These are phyloP conservation scores for Icerya purchasi DNA, from an alignment of 2,888 invertebrate genomes.

Conservation along the genomic window DNA sequence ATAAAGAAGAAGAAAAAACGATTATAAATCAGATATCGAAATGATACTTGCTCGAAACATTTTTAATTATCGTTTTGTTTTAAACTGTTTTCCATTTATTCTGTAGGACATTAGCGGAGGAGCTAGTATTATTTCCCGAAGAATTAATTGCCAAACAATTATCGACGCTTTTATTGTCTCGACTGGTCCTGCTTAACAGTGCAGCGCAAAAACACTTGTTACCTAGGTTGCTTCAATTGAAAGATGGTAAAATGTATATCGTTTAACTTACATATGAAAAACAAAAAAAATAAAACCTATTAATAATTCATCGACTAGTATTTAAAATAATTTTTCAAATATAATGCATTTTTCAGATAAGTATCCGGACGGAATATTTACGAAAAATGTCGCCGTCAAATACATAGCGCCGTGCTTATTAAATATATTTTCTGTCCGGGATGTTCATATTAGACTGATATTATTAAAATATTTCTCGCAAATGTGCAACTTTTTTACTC, in stretches of 20 bases:
- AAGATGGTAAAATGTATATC: conserved; percentile 33
- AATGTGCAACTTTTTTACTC: conserved; percentile 50
- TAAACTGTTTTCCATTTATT: too few relatives aligned
- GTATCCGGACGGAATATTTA: conserved; percentile 39
- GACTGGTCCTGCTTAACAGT: conserved; percentile 63
- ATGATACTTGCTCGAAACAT: too few relatives aligned
- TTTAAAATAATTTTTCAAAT: too few relatives aligned
- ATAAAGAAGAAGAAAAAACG: too few relatives aligned
- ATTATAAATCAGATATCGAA: too few relatives aligned
- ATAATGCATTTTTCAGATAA: conserved; percentile 22
- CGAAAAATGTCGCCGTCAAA: conserved; percentile 41
- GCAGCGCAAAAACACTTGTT: conserved; percentile 52
- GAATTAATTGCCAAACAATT: conserved; percentile 61
- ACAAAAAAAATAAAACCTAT: neutral
- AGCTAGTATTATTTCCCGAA: conserved; percentile 51
- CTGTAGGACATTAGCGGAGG: conserved; percentile 40
- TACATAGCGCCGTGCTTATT: conserved; percentile 54
- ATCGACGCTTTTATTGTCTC: conserved; percentile 50
- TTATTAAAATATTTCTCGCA: conserved; percentile 55
- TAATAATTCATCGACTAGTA: neutral
- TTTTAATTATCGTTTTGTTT: too few relatives aligned
- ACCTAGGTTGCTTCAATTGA: conserved; percentile 46
- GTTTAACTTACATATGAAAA: too few relatives aligned
- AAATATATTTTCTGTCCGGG: conserved; percentile 64
- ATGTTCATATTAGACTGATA: conserved; percentile 57